Percentiles rank a stretch among this genome's conserved stretches.
Evolutionary conservation across 92 coral and sea anemone species (phyloP).

Genomic region (Parazoanthus darwini): DNA sequence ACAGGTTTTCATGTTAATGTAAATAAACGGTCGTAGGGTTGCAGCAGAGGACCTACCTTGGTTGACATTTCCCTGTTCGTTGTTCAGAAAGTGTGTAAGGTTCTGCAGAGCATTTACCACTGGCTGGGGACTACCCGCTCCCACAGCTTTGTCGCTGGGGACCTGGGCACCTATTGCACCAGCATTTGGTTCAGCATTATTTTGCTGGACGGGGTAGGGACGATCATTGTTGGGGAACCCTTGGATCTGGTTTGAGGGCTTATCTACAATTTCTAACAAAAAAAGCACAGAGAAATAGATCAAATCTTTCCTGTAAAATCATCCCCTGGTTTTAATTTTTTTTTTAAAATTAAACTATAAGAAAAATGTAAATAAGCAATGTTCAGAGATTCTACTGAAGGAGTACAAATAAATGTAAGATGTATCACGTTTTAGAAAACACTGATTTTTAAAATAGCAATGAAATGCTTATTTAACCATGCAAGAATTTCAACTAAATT

Average conservation of each 20-base stretch:
- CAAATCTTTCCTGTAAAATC: not conserved
- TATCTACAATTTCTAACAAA: not conserved
- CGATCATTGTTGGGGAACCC: constrained; percentile 28
- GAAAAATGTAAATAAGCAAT: too few species aligned
- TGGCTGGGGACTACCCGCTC: constrained; percentile 10
- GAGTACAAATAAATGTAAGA: too few species aligned
- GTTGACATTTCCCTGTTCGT: constrained; percentile 23
- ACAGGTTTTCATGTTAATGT: not conserved
- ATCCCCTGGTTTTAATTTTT: too few species aligned
- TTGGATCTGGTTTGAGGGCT: constrained; percentile 35
- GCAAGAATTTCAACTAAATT: too few species aligned
- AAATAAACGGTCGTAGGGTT: not conserved
- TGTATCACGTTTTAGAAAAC: too few species aligned
- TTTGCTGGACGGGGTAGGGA: constrained; percentile 5
- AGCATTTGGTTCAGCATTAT: not conserved
- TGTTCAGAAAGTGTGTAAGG: constrained; percentile 31
- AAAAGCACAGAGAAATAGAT: not conserved
- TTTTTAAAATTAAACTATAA: too few species aligned
- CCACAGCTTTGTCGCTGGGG: constrained; percentile 27
- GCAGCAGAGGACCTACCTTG: constrained; percentile 4
- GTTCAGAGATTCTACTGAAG: too few species aligned
- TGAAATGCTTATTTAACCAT: too few species aligned
- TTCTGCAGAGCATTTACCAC: constrained; percentile 30
- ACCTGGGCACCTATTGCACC: constrained; percentile 31
- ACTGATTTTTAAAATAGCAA: too few species aligned